Evolutionary conservation across 2,888 invertebrate species (phyloP), one percentile per base, ranked within the genome.

Genomic region (Deilephila porcellus): DNA sequence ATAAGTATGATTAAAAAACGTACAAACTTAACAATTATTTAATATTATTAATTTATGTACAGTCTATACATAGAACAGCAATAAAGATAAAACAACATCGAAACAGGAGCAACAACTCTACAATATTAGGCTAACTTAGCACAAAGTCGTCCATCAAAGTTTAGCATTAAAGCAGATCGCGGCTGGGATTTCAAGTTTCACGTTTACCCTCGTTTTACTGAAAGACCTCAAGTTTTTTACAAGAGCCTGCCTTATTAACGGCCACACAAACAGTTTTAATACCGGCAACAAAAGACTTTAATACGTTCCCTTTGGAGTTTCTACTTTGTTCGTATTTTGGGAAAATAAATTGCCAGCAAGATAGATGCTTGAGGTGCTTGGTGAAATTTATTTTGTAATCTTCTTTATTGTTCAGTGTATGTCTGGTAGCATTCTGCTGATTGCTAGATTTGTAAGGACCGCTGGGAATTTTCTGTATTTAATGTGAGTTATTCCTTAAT

Each of bases 71-170:
- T 3, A 45, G 11, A 1, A 45, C 11, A 45, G 4, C 59, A n/a
- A 20, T n/a, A 59, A 25, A 60, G 60, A 60, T n/a, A 60, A 20
- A 20, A 45, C 45, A 45, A 45, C 14, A 45, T 60, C 3, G 6
- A 20, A 60, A 60, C 25, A 60, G 25, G 5, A 60, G 60, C 25
- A 60, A 60, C n/a, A 25, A 29, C 3, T 25, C 60, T 60, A 60
- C 32, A n/a, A 63, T 63, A 63, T 63, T 8, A 37, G n/a, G n/a
- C 17, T 37, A 63, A 63, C n/a, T 63, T 37, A n/a, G 34, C 34
- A n/a, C 63, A 34, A 63, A 63, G 63, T 63, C 63, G 62, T 62
- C n/a, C 19, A 37, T 37, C n/a, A 63, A 63, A 63, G 63, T 63
- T 63, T 8, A 32, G 34, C 19, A 7, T 34, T n/a, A n/a, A 60